Evolutionary conservation across 1,140 invertebrate genomes (phyloP).

Genomic region (Lepidotrigona ventralis): DNA sequence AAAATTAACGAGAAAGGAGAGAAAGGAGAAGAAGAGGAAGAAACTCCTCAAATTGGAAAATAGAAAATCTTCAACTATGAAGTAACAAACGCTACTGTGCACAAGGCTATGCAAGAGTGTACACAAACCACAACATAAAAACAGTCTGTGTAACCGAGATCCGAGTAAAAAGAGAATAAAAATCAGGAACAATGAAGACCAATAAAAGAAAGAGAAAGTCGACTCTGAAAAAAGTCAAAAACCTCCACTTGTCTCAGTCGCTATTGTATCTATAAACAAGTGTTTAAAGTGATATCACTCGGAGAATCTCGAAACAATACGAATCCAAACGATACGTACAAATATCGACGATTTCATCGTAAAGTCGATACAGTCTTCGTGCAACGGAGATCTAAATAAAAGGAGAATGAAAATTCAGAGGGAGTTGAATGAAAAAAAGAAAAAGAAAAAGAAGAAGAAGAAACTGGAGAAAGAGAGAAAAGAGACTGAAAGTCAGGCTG

Average conservation of each 20-base stretch:
- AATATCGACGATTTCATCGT: not conserved
- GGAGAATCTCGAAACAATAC: no score
- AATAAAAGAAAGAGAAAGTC: no score
- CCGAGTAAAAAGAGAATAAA: not conserved
- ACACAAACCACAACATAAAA: not conserved
- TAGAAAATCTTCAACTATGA: no score
- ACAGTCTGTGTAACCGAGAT: no score
- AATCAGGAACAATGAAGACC: not conserved
- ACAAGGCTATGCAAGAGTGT: no score
- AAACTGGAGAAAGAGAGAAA: constrained; percentile 18
- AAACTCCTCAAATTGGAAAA: no score
- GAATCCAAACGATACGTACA: not conserved
- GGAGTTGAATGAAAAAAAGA: not conserved
- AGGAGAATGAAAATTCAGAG: not conserved
- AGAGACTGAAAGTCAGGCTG: constrained; percentile 38
- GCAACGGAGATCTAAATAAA: no score
- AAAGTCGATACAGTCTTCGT: not conserved
- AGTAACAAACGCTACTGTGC: no score
- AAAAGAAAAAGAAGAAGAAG: not conserved
- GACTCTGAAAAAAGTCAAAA: no score
- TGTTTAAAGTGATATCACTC: not conserved
- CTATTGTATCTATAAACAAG: not conserved
- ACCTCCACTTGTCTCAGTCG: not conserved
- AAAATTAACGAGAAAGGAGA: no score
- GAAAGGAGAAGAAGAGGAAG: no score